phyloP scores from a whole-genome alignment of 2,113 vertebrate genomes.

The Cisticola juncidis region DNA sequence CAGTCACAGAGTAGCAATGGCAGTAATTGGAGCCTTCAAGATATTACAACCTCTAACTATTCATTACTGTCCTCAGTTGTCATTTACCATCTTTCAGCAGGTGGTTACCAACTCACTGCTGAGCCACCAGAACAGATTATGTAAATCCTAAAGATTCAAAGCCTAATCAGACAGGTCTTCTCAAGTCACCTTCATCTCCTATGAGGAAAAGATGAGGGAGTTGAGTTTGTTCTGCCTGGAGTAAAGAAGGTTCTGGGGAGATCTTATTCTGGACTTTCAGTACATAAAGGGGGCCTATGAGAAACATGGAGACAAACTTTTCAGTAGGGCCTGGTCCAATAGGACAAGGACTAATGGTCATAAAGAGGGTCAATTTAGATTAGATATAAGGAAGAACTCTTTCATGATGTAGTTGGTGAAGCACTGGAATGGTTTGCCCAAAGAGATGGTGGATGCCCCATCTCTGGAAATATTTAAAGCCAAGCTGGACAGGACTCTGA shows the following conservation, averaged over 20 bases:
- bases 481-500: not conserved
- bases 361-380: not conserved
- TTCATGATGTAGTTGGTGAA: not conserved
- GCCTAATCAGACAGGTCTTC: not conserved
- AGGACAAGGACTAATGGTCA: not conserved
- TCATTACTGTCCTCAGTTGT: conserved; percentile 40
- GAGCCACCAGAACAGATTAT: conserved; percentile 32
- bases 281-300: not conserved
- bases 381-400: not conserved
- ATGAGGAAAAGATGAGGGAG: not conserved
- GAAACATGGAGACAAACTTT: not conserved
- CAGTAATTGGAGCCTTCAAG: conserved; percentile 56
- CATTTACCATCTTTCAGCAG: conserved; percentile 38
- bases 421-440: not conserved
- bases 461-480: not conserved
- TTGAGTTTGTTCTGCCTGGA: not conserved
- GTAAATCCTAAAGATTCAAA: conserved; percentile 29
- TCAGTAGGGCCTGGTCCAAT: not conserved
- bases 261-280: not conserved
- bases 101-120: conserved; percentile 12
- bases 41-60: conserved; percentile 19
- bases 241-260: not conserved
- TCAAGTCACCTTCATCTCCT: not conserved
- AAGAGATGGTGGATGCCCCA: not conserved
- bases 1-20: not conserved